phyloP scores from a whole-genome alignment of 2,797 vertebrate genomes.

The Hoplostethus atlanticus region DNA sequence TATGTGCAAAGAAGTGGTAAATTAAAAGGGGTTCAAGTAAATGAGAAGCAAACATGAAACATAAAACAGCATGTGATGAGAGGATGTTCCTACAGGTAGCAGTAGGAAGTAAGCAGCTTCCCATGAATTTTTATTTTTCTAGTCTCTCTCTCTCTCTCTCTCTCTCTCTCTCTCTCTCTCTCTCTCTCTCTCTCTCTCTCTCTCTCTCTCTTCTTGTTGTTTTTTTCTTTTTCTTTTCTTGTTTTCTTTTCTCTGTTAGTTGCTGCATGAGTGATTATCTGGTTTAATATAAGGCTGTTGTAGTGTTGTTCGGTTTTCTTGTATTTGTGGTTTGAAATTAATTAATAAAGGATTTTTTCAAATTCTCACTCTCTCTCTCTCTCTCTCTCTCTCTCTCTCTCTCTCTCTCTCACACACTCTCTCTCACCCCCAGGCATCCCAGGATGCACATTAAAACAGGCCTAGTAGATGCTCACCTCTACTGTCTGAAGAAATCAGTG shows the following conservation, averaged over 20 bases:
- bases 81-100: conserved; percentile 13
- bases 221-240: no score
- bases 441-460: conserved; percentile 95
- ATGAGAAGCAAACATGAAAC: conserved; percentile 53
- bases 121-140: conserved; percentile 7
- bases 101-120: conserved; percentile 3
- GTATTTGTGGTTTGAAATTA: no score
- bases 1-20: conserved; percentile 25
- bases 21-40: conserved; percentile 54
- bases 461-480: conserved; percentile 96
- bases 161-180: neutral
- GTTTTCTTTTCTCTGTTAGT: no score
- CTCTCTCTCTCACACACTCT: neutral
- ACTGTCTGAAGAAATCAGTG: conserved; percentile 96
- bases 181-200: conserved; percentile 17
- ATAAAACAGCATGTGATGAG: conserved; percentile 51
- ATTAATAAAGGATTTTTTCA: no score
- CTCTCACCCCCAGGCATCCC: conserved; percentile 86
- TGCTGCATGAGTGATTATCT: no score
- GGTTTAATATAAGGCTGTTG: no score
- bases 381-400: neutral
- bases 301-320: no score
- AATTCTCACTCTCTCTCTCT: neutral
- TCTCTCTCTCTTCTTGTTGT: neutral
- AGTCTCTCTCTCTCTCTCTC: neutral